A percentile compares a stretch with the other conserved stretches of the same genome.
phyloP scores from a whole-genome alignment of 1,140 invertebrate genomes.

The Babylonia areolata region DNA sequence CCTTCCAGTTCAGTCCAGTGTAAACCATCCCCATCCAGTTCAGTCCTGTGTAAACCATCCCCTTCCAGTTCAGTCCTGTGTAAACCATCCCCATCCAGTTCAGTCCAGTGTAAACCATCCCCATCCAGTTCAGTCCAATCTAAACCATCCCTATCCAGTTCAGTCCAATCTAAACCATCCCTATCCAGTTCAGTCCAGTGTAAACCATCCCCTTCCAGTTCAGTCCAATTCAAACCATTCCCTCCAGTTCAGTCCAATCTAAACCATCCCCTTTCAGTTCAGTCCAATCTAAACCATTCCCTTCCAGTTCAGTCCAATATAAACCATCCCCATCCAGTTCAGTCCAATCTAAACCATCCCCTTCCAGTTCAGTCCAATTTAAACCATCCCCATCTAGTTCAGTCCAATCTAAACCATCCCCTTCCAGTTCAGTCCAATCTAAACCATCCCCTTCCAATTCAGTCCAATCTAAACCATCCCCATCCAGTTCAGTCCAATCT shows the following conservation, averaged over 20 bases:
- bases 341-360: slow-evolving; percentile 6
- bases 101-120: slow-evolving; percentile 7
- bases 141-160: neutral
- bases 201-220: neutral
- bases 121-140: slow-evolving; percentile 20
- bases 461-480: no score
- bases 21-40: neutral
- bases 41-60: neutral
- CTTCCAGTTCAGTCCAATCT: slow-evolving; percentile 19
- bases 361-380: slow-evolving; percentile 20
- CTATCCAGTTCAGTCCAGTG: neutral
- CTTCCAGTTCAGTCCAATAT: slow-evolving; percentile 6
- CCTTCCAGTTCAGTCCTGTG: neutral
- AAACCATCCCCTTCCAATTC: neutral
- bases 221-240: no score
- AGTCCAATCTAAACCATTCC: neutral
- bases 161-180: no score
- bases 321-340: neutral
- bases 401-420: slow-evolving; percentile 9
- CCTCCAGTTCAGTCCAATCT: no score
- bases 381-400: slow-evolving; percentile 16
- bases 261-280: neutral
- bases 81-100: slow-evolving; percentile 12
- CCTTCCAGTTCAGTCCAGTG: slow-evolving; percentile 6
- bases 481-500: no score